Conservation (phyloP, 30 jellyfish, hydroid and myxozoan genomes). For the Turritopsis dohrnii region DNA sequence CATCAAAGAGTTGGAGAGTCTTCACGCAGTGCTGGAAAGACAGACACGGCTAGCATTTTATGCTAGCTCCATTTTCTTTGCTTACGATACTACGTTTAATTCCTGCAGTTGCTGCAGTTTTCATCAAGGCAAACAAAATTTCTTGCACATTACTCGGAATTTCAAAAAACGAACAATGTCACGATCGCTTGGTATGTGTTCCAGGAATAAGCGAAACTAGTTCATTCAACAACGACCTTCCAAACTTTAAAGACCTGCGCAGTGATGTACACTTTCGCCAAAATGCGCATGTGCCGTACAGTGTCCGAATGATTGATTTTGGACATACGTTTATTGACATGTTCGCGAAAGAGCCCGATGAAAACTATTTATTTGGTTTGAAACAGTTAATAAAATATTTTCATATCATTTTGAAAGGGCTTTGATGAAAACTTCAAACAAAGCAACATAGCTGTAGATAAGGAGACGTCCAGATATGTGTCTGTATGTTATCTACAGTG, state of each 20-base stretch:
- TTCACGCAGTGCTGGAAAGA: background rate
- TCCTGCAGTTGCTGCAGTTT: background rate
- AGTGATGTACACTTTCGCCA: background rate
- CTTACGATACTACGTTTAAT: background rate
- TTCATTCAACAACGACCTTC: background rate
- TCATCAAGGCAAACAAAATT: background rate
- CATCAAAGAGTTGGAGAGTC: background rate
- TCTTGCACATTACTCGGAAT: background rate
- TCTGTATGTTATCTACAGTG: too few species aligned
- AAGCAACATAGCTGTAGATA: too few species aligned
- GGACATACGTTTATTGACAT: constrained; percentile 25
- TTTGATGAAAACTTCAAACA: too few species aligned
- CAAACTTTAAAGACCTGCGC: background rate
- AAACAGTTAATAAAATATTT: background rate
- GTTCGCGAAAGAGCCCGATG: background rate
- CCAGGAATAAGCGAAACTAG: background rate
- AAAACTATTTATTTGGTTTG: constrained; percentile 23
- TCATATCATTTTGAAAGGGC: background rate
- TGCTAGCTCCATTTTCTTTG: background rate
- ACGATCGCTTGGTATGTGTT: background rate
- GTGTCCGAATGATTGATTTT: constrained; percentile 21
- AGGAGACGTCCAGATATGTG: too few species aligned
- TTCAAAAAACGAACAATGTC: background rate
- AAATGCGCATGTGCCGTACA: constrained; percentile 11
- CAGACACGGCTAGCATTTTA: constrained; percentile 5